A percentile compares a stretch with the other conserved stretches of the same genome.
These are phyloP conservation scores for Sebastes hubbsi DNA, from an alignment of 2,797 vertebrate species.

Conservation along the genomic window DNA sequence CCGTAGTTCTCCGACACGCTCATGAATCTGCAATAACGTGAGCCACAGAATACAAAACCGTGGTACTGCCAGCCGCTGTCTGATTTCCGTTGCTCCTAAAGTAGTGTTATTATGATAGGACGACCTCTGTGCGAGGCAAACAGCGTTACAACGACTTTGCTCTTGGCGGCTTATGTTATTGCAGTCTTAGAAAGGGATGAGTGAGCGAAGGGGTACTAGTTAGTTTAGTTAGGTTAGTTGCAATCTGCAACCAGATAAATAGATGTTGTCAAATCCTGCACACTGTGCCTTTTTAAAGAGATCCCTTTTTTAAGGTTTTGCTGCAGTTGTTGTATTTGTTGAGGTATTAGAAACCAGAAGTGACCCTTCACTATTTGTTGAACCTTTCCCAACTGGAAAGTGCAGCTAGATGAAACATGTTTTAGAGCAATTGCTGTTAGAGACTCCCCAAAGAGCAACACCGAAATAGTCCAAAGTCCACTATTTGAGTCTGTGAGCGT, in stretches of 20 bases:
- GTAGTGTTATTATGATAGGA: fast-evolving
- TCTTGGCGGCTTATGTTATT: fast-evolving
- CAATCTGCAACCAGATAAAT: fast-evolving
- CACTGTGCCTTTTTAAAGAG: not conserved
- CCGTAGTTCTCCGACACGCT: too few species aligned
- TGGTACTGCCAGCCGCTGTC: fast-evolving
- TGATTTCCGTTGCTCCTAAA: too few species aligned
- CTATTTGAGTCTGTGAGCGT: not conserved
- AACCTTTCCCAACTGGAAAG: not conserved
- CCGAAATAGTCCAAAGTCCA: not conserved
- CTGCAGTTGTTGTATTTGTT: not conserved
- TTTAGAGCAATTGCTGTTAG: not conserved
- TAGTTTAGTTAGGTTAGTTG: too few species aligned
- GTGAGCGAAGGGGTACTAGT: too few species aligned
- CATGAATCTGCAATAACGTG: too few species aligned
- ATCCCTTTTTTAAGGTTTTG: not conserved
- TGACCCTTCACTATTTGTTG: not conserved
- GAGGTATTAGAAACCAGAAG: not conserved
- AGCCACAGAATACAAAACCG: too few species aligned
- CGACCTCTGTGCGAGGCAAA: too few species aligned
- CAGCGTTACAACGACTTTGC: too few species aligned
- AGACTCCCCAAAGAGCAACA: not conserved
- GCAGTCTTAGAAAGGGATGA: too few species aligned
- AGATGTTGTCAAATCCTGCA: too few species aligned
- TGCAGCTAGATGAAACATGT: not conserved